A percentile compares a stretch with the other conserved stretches of the same genome.
Conservation (phyloP, 2,888 invertebrate genomes). For the Macrophya annulata region DNA sequence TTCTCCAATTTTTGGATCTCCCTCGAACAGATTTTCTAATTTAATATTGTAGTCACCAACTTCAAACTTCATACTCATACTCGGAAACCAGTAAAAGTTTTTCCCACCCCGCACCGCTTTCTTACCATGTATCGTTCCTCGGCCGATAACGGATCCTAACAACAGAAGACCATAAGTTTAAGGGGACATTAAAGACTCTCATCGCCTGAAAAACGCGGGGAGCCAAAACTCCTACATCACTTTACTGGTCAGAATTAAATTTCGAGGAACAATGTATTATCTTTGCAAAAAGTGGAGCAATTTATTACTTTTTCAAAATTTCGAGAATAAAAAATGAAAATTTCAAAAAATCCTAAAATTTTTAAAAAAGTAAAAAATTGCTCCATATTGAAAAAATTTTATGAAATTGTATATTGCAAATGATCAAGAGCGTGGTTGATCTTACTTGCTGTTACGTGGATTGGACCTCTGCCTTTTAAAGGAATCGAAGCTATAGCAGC, state of each 20-base stretch:
- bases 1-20: background rate
- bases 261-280: no score
- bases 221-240: no score
- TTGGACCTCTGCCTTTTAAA: conserved; percentile 16
- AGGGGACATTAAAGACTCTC: conserved; percentile 31
- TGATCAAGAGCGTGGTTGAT: background rate
- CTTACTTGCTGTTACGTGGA: conserved; percentile 26
- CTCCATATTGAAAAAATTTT: background rate
- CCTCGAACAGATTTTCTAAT: conserved; percentile 20
- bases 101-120: background rate
- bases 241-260: no score
- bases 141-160: background rate
- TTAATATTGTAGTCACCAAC: conserved; percentile 11
- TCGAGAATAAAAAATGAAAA: no score
- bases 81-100: conserved; percentile 14
- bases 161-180: background rate
- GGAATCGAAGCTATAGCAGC: conserved; percentile 6
- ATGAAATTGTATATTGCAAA: background rate
- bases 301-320: no score
- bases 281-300: no score
- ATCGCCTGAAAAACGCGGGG: no score
- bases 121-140: conserved; percentile 22
- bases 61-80: conserved; percentile 7
- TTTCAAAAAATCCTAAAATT: no score
- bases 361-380: no score